Percentiles rank a stretch among this genome's conserved stretches.
These are phyloP conservation scores for Sebastes diaconus DNA, from an alignment of 2,797 vertebrate genomes.

Conservation along the genomic window DNA sequence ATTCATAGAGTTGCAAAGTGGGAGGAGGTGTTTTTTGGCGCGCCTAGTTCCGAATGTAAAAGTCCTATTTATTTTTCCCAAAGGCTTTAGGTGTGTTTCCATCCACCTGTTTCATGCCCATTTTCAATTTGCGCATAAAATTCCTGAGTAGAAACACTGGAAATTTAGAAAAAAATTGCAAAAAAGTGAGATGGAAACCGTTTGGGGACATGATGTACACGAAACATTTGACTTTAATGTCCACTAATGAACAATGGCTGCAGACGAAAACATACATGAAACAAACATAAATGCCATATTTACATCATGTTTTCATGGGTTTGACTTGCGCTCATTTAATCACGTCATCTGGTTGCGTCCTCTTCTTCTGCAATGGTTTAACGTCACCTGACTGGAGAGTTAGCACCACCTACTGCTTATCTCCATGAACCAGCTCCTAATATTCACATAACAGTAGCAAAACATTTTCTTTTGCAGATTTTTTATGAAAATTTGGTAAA, in stretches of 20 bases:
- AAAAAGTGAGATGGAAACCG: fast-evolving
- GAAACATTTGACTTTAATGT: neutral
- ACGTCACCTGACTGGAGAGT: no score
- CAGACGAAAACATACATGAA: neutral
- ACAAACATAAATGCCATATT: neutral
- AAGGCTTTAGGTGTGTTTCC: neutral
- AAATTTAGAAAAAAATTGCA: neutral
- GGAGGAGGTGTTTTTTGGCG: neutral
- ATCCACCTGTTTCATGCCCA: neutral
- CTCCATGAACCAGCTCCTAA: neutral
- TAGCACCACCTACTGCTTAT: neutral
- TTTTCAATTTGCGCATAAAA: neutral
- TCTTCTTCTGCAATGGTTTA: neutral
- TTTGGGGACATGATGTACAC: fast-evolving
- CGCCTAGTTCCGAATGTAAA: neutral
- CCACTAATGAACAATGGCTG: neutral
- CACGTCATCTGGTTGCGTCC: neutral
- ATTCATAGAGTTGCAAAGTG: neutral
- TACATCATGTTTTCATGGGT: neutral
- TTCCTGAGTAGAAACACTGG: neutral
- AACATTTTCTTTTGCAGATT: fast-evolving
- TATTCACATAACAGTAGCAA: neutral
- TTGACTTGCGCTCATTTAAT: neutral
- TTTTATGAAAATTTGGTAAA: neutral
- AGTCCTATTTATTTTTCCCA: neutral